These are phyloP conservation scores for Pachypanchax playfairii DNA, from an alignment of 2,113 vertebrate species.

Conservation along the genomic window DNA sequence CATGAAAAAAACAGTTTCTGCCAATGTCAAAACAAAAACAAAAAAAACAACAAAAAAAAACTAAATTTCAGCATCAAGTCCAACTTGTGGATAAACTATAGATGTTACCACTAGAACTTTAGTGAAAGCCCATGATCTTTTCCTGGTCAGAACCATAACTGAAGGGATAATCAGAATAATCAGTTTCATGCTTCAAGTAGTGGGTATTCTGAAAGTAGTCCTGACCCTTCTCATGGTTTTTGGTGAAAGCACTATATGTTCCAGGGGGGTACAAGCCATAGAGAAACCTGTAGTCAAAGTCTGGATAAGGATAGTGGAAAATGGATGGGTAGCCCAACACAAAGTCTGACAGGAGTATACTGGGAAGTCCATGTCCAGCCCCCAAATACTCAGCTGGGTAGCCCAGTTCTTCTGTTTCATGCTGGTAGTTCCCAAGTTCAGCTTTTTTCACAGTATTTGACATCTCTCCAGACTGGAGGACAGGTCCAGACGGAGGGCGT, in stretches of 20 bases:
- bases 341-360: background rate
- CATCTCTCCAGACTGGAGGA: slow-evolving; percentile 37
- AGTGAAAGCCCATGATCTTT: background rate
- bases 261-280: slow-evolving; percentile 34
- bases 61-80: background rate
- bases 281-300: slow-evolving; percentile 38
- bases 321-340: background rate
- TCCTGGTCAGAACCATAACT: background rate
- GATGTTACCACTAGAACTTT: too few relatives aligned
- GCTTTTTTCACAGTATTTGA: background rate
- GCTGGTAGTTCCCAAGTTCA: slow-evolving; percentile 15
- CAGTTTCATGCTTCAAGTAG: slow-evolving; percentile 11
- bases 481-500: too few relatives aligned
- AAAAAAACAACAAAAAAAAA: too few relatives aligned
- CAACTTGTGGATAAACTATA: too few relatives aligned
- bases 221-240: slow-evolving; percentile 5
- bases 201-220: slow-evolving; percentile 15
- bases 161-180: background rate
- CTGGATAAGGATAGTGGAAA: background rate
- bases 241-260: slow-evolving; percentile 19
- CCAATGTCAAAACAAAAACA: too few relatives aligned
- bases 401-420: background rate
- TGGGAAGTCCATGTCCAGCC: background rate
- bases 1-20: too few relatives aligned
- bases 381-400: background rate